Conservation (phyloP, 2,888 invertebrate species). For the Drosophila infuscata region DNA sequence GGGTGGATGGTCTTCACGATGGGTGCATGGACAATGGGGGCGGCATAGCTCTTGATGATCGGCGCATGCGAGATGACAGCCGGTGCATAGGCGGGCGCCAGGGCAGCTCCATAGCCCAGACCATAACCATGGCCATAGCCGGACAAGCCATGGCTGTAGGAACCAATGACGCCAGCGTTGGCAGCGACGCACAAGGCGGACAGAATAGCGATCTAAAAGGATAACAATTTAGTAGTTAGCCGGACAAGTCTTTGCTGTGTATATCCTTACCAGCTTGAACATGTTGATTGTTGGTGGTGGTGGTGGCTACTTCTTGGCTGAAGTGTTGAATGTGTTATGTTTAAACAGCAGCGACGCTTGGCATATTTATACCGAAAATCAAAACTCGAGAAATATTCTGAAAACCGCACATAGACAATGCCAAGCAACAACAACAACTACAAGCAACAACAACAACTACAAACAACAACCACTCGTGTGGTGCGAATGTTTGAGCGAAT, state of each 20-base stretch:
- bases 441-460: slow-evolving; percentile 18
- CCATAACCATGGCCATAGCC: slow-evolving; percentile 36
- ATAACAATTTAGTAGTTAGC: background rate
- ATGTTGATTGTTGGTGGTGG: slow-evolving; percentile 76
- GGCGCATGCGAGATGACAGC: slow-evolving; percentile 75
- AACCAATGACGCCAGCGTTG: slow-evolving; percentile 84
- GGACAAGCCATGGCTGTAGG: slow-evolving; percentile 71
- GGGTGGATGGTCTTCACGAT: slow-evolving; percentile 80
- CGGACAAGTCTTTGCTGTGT: slow-evolving; percentile 27
- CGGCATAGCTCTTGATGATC: slow-evolving; percentile 78
- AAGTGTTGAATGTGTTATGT: slow-evolving; percentile 84
- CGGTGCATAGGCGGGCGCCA: slow-evolving; percentile 79
- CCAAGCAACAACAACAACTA: slow-evolving; percentile 8
- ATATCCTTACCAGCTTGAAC: slow-evolving; percentile 85
- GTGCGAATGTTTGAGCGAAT: slow-evolving; percentile 46
- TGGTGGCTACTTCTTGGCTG: slow-evolving; percentile 72
- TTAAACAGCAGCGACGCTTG: slow-evolving; percentile 73
- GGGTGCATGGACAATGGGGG: slow-evolving; percentile 81
- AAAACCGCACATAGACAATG: slow-evolving; percentile 60
- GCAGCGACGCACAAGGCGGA: slow-evolving; percentile 85
- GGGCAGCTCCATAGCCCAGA: slow-evolving; percentile 75
- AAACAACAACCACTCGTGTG: slow-evolving; percentile 39
- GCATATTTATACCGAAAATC: slow-evolving; percentile 84
- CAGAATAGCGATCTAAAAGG: slow-evolving; percentile 81
- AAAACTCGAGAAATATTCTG: slow-evolving; percentile 77